Conservation (phyloP, 2,888 invertebrate genomes). For the Maniola hyperantus region DNA sequence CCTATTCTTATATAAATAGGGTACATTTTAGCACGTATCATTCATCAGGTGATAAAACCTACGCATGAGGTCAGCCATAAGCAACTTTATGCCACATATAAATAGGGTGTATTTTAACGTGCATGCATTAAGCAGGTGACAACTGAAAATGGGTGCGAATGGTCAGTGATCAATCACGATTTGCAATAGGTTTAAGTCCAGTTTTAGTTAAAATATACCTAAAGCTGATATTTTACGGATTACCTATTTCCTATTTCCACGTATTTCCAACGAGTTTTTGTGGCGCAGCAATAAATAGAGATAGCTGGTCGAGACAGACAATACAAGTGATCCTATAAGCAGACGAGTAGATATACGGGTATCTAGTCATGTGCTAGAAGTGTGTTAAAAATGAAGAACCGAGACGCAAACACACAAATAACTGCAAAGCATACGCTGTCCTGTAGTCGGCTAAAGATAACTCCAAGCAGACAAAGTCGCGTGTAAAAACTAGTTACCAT, state of each 20-base stretch:
- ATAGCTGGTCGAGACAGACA: no score
- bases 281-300: no score
- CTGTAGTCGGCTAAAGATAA: background rate
- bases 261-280: background rate
- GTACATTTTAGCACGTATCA: background rate
- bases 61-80: background rate
- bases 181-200: constrained; percentile 14
- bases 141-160: constrained; percentile 31
- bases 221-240: constrained; percentile 3
- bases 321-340: no score
- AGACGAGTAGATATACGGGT: no score
- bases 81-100: background rate
- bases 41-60: constrained; percentile 1
- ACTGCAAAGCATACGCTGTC: no score
- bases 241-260: no score
- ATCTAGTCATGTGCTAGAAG: no score
- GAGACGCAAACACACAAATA: no score
- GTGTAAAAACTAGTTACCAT: background rate
- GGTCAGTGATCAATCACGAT: constrained; percentile 38
- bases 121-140: constrained; percentile 20
- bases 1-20: background rate
- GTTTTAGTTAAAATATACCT: background rate
- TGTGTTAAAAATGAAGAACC: no score
- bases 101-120: constrained; percentile 13
- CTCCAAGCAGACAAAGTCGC: background rate